Percentiles rank a stretch among this genome's conserved stretches.
Evolutionary conservation across 2,797 vertebrate genomes (phyloP).

Genomic region (Cirrhinus mrigala): DNA sequence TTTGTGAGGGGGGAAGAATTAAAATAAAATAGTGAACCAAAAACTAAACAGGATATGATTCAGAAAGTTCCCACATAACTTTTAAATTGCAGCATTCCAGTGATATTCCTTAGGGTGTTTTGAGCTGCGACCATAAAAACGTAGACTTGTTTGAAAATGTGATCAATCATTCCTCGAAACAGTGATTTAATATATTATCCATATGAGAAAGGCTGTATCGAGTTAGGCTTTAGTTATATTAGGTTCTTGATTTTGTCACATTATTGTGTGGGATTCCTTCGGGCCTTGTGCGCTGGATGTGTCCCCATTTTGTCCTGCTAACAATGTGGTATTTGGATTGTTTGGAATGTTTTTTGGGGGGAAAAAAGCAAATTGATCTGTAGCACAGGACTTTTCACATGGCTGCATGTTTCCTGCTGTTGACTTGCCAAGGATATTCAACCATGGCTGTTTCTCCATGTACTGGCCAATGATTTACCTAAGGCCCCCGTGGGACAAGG

Average conservation of each 20-base stretch:
- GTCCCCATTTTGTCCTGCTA: slow-evolving; percentile 9
- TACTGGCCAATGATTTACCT: slow-evolving; percentile 47
- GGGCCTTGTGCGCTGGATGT: background rate
- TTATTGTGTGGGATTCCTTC: background rate
- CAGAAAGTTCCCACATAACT: slow-evolving; percentile 30
- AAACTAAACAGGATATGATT: slow-evolving; percentile 29
- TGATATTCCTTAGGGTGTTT: slow-evolving; percentile 20
- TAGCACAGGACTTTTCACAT: slow-evolving; percentile 27
- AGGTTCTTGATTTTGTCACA: slow-evolving; percentile 5
- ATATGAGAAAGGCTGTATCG: background rate
- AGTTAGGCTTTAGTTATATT: slow-evolving; percentile 6
- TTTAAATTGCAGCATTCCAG: slow-evolving; percentile 26
- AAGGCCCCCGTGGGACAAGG: slow-evolving; percentile 35
- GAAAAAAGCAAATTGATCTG: slow-evolving; percentile 23
- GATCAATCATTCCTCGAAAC: slow-evolving; percentile 15
- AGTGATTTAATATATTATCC: slow-evolving; percentile 18
- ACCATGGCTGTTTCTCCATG: slow-evolving; percentile 33
- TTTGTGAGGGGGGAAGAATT: background rate
- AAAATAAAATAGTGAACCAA: slow-evolving; percentile 4
- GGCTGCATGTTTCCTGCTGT: slow-evolving; percentile 26
- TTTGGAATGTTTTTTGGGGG: background rate
- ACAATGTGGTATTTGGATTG: background rate
- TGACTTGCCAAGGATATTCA: slow-evolving; percentile 27
- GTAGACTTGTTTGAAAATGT: background rate
- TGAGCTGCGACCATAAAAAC: background rate